Percentiles rank a stretch among this genome's conserved stretches.
phyloP scores from a whole-genome alignment of 2,113 vertebrate genomes.

The Dromaius novaehollandiae region DNA sequence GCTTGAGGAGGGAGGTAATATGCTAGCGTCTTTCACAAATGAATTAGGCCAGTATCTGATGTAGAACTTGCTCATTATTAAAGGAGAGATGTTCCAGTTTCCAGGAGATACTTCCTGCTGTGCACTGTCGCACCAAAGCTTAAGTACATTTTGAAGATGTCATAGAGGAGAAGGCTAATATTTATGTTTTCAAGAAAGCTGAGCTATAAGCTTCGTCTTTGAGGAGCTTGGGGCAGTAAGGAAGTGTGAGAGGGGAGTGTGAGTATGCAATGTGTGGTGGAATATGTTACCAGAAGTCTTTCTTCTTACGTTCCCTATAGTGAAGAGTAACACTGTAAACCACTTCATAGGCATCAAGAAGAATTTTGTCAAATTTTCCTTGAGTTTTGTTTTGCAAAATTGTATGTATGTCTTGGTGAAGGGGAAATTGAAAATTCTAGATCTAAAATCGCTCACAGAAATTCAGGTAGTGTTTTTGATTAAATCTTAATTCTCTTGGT shows the following conservation, averaged over 20 bases:
- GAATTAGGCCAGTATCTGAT: neutral
- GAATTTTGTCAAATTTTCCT: neutral
- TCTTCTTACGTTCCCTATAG: neutral
- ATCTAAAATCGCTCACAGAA: conserved; percentile 28
- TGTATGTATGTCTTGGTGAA: neutral
- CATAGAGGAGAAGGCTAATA: neutral
- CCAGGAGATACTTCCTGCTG: neutral
- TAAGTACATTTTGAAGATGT: neutral
- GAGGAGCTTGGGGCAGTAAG: neutral
- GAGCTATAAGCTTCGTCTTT: neutral
- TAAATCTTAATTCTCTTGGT: conserved; percentile 47
- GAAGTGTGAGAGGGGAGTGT: neutral
- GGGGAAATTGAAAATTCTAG: conserved; percentile 25
- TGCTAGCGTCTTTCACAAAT: neutral
- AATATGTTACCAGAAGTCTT: neutral
- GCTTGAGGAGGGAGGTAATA: neutral
- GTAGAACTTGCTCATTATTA: neutral
- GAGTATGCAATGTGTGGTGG: neutral
- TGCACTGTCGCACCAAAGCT: neutral
- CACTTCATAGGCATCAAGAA: neutral
- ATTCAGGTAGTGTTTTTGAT: conserved; percentile 38
- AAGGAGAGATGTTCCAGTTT: neutral
- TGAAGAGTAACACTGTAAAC: neutral
- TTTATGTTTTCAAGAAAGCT: neutral
- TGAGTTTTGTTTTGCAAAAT: conserved; percentile 32